phyloP scores from a whole-genome alignment of 2,888 invertebrate genomes.

The Eupithecia dodoneata region DNA sequence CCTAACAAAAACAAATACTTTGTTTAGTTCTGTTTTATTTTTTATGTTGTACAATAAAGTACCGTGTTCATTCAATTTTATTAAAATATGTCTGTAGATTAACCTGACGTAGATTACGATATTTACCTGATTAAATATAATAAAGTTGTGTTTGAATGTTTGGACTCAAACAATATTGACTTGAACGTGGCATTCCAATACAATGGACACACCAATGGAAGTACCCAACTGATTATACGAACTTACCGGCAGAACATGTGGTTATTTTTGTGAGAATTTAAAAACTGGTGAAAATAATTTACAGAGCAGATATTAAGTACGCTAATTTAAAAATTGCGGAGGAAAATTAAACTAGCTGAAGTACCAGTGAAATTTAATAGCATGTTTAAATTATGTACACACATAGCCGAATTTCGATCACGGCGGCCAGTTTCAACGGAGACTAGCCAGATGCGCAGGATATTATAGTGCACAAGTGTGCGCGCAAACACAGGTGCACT shows the following conservation, averaged over 20 bases:
- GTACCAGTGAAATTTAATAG: neutral
- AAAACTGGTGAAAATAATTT: neutral
- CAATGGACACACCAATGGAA: neutral
- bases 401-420: too few species aligned
- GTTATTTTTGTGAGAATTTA: neutral
- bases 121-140: constrained; percentile 50
- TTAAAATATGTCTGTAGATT: neutral
- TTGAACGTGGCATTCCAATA: constrained; percentile 38
- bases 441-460: too few species aligned
- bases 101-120: constrained; percentile 27
- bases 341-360: neutral
- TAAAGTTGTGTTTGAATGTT: constrained; percentile 46
- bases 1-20: too few species aligned
- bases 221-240: neutral
- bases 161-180: constrained; percentile 32
- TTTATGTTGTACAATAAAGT: too few species aligned
- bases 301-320: neutral
- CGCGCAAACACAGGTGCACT: too few species aligned
- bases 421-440: too few species aligned
- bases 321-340: neutral
- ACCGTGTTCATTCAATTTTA: neutral
- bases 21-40: too few species aligned
- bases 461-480: too few species aligned
- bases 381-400: neutral
- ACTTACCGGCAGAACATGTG: neutral